These are phyloP conservation scores for Dryoscopus gambensis DNA, from an alignment of 2,113 vertebrate genomes.

Conservation along the genomic window DNA sequence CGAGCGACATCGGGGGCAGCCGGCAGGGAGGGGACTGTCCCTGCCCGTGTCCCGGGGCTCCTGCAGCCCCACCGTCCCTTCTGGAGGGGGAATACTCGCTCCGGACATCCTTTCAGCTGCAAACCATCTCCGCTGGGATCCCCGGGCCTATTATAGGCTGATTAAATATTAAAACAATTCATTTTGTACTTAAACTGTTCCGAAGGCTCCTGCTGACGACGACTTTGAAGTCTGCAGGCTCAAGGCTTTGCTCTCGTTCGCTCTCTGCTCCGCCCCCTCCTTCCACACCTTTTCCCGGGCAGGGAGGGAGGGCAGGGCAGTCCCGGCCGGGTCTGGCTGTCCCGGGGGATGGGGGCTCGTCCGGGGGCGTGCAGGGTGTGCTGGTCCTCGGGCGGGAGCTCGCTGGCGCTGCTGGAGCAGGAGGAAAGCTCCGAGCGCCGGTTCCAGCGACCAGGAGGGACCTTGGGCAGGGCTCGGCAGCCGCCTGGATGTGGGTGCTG, in stretches of 20 bases:
- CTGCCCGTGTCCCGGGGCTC: not conserved
- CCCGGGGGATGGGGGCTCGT: not conserved
- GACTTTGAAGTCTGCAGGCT: conserved; percentile 46
- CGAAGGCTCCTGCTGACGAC: conserved; percentile 56
- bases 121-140: conserved; percentile 42
- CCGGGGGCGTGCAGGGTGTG: not conserved
- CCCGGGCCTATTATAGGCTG: conserved; percentile 56
- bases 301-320: not conserved
- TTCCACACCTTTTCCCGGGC: not conserved
- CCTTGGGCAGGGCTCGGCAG: not conserved
- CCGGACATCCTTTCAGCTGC: conserved; percentile 45
- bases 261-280: not conserved
- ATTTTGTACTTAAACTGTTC: conserved; percentile 75
- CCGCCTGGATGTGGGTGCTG: not conserved
- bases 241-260: not conserved
- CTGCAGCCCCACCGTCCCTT: not conserved
- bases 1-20: not conserved
- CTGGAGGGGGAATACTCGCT: not conserved
- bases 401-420: not conserved
- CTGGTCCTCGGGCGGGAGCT: not conserved
- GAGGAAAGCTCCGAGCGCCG: not conserved
- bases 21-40: not conserved
- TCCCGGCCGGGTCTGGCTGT: not conserved
- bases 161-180: conserved; percentile 78
- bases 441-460: not conserved